Evolutionary conservation across 2,888 invertebrate species (phyloP).

Genomic region (Eucera pruinosa): DNA sequence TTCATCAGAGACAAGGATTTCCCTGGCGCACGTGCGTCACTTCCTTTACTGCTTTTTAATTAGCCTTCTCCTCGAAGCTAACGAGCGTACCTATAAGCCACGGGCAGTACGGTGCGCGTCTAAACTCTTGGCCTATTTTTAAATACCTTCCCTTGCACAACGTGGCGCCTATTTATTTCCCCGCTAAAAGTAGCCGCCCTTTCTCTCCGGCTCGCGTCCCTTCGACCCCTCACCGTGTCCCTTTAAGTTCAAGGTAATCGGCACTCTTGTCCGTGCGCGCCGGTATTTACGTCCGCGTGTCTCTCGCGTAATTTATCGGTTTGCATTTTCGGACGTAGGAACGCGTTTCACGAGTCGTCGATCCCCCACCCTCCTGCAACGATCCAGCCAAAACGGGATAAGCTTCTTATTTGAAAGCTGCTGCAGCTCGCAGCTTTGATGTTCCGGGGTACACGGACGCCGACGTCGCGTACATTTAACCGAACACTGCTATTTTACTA

Average conservation of each 20-base stretch:
- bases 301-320: conserved; percentile 58
- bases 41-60: conserved; percentile 75
- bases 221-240: not conserved
- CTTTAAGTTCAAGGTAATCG: conserved; percentile 71
- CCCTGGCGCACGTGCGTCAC: conserved; percentile 65
- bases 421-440: no score
- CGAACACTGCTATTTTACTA: conserved; percentile 28
- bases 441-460: conserved; percentile 32
- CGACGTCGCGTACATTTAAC: conserved; percentile 1
- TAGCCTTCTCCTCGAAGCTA: conserved; percentile 69
- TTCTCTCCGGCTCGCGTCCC: conserved; percentile 8
- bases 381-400: no score
- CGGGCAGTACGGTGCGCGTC: not conserved
- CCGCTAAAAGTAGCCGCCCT: conserved; percentile 65
- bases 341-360: conserved; percentile 45
- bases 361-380: conserved; percentile 24
- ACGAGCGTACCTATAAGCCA: conserved; percentile 56
- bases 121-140: conserved; percentile 60
- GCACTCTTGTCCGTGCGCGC: conserved; percentile 25
- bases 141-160: conserved; percentile 44
- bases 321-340: conserved; percentile 41
- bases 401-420: conserved; percentile 49
- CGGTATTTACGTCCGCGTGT: conserved; percentile 65
- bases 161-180: conserved; percentile 69
- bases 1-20: conserved; percentile 43